Evolutionary conservation across 2,888 invertebrate species (phyloP), one percentile per base, ranked within the genome.

Genomic region (Drosophila pullipes): DNA sequence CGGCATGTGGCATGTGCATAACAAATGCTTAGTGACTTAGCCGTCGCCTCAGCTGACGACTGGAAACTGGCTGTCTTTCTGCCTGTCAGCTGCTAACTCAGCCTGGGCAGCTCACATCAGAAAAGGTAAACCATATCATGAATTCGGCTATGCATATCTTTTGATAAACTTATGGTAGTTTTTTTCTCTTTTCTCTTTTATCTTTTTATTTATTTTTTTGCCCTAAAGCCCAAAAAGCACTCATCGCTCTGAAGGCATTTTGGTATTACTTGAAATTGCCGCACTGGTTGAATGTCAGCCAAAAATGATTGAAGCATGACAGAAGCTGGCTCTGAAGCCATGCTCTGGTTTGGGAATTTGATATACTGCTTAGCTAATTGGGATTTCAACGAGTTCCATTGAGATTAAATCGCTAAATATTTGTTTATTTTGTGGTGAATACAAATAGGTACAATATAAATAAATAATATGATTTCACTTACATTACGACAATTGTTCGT

Each of bases 21-120:
- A 88, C 89, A 85, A 85, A 85, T 85, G 90, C 84, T 89, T 72
- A 71, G 90, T 81, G 83, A 86, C 89, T 85, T 81, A 81, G 68
- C 87, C 80, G 66, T 70, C 63, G 77, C 65, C 78, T 65, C 80
- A 79, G 62, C 84, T 61, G 82, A 53, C 70, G 79, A 41, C 68
- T 22, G 55, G 50, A 37, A 72, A 55, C 65, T 62, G 85, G 53
- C 64, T 59, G 63, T 33, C 52, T 39, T 47, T 52, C 25, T 41
- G 44, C 18, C 44, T 61, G 78, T 81, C 81, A 81, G 72, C 73
- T 69, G 81, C 78, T 78, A 77, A 78, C 78, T 81, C 78, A 62
- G 78, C 74, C 78, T 66, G 78, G 82, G 68, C 81, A 73, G 73
- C 78, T 69, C 35, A 65, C 78, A 77, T 81, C 64, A 61, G 71